Base-by-base conservation (phyloP, 1,140 invertebrate species). In the Pseudomyrmex sp. region DNA sequence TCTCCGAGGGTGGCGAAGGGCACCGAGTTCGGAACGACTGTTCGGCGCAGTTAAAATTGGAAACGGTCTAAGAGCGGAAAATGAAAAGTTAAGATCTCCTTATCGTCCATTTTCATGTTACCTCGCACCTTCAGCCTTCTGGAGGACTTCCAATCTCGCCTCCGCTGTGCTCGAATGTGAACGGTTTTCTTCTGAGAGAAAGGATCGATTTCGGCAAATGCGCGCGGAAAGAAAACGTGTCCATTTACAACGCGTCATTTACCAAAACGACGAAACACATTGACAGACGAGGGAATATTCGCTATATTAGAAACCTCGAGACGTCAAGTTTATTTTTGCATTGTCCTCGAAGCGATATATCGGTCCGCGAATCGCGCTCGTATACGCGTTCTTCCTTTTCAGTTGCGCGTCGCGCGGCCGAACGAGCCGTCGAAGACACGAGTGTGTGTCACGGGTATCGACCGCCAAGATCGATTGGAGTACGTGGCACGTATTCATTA, bases 371-470 rank as follows among this genome's bases (percentile, higher is more conserved):
- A 46, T 59, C 76, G 56, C 63, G 52, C 26, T 35, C 0, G 35
- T 35, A 35, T 58, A 70, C 44, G 18, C 20, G 20, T 79, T 79
- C 20, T 59, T 52, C 50, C 58, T 70, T 70, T 59, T 15, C 66
- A 80, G 12, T 18, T 5, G 13, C 23, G 66, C 23, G 56, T 66
- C 48, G 73, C 13, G 44, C 15, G 61, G 54, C 46, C 35, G 61
- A 62, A 48, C 50, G 44, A 80, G 68, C n/a, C 72, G 76, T 66
- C 26, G 58, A 77, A 75, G 82, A 83, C 61, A 3, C 35, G 73
- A 63, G 20, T 58, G 52, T 65, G 80, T 65, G 80, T 75, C 70
- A 26, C 72, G 50, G 5, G 26, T 88, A 89, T 89, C 82, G 87
- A 86, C 54, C 52, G 26, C 9, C 12, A 26, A 50, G 75, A 86